Evolutionary conservation across 2,888 invertebrate species (phyloP).

Genomic region (Zygaena filipendulae): DNA sequence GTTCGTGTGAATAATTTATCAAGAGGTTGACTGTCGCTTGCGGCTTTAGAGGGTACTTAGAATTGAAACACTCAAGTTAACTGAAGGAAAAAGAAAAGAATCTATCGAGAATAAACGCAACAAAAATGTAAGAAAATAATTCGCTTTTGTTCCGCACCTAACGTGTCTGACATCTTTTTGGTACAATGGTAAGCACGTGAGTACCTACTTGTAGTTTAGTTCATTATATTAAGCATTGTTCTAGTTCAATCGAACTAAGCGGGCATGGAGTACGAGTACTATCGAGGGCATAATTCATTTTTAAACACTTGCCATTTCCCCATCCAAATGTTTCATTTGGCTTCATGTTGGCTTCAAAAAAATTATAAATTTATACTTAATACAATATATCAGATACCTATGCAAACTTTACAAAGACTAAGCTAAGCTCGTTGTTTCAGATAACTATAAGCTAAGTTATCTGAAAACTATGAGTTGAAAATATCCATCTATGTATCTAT

Average conservation of each 20-base stretch:
- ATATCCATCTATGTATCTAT: too few relatives aligned
- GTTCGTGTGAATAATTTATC: conserved; percentile 33
- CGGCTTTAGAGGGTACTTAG: conserved; percentile 32
- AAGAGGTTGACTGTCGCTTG: conserved; percentile 23
- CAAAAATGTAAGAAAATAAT: conserved; percentile 61
- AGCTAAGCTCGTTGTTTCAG: too few relatives aligned
- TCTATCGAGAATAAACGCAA: conserved; percentile 44
- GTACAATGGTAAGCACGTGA: conserved; percentile 47
- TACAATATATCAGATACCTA: too few relatives aligned
- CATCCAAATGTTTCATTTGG: too few relatives aligned
- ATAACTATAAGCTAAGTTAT: too few relatives aligned
- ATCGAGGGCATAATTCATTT: conserved; percentile 35
- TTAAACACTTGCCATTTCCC: conserved; percentile 22
- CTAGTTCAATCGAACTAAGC: conserved; percentile 36
- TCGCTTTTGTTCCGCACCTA: conserved; percentile 33
- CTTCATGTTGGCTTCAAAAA: too few relatives aligned
- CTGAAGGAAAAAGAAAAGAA: conserved; percentile 36
- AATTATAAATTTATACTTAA: too few relatives aligned
- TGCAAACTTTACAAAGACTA: too few relatives aligned
- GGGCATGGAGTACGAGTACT: conserved; percentile 30
- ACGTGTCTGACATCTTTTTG: conserved; percentile 48
- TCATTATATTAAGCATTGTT: conserved; percentile 54
- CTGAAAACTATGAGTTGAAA: too few relatives aligned
- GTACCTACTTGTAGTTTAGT: conserved; percentile 36
- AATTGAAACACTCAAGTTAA: conserved; percentile 21